Evolutionary conservation across 2,797 vertebrate species (phyloP).

Genomic region (Crenuchus spilurus): DNA sequence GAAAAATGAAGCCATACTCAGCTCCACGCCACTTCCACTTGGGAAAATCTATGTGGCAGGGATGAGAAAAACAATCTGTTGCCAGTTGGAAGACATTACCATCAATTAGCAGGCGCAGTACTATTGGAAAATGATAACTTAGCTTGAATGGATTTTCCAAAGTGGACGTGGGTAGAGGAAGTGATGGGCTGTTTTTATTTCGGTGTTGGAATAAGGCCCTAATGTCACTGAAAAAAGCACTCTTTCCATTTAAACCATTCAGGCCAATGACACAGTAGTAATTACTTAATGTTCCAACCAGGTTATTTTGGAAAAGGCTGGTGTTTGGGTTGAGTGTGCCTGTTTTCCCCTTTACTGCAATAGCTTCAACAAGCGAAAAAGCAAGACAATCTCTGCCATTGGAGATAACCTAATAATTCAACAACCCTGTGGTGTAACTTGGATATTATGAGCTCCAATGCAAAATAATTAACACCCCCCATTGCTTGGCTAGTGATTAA

Average conservation of each 20-base stretch:
- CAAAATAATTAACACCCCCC: too few species aligned
- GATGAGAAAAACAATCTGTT: background rate
- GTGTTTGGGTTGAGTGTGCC: background rate
- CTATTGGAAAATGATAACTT: constrained; percentile 24
- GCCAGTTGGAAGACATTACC: constrained; percentile 3
- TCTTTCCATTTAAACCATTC: constrained; percentile 19
- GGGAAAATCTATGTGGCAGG: background rate
- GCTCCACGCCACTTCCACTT: background rate
- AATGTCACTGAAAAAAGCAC: background rate
- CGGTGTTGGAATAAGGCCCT: constrained; percentile 1
- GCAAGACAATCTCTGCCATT: background rate
- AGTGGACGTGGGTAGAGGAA: background rate
- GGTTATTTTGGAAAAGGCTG: constrained; percentile 13
- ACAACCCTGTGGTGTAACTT: background rate
- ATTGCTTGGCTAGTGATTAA: too few species aligned
- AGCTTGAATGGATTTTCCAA: constrained; percentile 5
- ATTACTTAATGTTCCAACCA: constrained; percentile 4
- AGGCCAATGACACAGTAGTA: background rate
- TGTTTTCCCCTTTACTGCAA: background rate
- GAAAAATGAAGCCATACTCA: background rate
- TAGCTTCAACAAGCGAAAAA: background rate
- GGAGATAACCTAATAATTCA: background rate
- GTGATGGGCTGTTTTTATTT: constrained; percentile 8
- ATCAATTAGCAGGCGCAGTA: background rate
- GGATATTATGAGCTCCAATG: too few species aligned